phyloP scores from a whole-genome alignment of 2,797 vertebrate genomes.

The Poecilia velifera region DNA sequence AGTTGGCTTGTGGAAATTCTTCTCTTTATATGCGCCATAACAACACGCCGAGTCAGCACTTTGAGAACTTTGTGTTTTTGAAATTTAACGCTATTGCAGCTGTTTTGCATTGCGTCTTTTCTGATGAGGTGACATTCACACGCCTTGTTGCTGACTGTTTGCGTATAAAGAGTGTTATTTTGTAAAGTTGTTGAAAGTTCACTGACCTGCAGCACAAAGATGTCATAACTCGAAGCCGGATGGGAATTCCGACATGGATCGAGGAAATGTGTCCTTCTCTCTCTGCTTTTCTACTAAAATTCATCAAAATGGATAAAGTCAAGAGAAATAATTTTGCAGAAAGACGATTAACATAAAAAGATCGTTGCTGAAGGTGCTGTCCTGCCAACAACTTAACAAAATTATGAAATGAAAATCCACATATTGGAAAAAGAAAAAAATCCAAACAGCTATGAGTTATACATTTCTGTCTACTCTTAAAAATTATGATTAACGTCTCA shows the following conservation, averaged over 20 bases:
- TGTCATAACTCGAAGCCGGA: background rate
- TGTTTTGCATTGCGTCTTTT: background rate
- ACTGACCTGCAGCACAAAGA: background rate
- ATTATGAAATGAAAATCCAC: background rate
- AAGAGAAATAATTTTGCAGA: conserved; percentile 14
- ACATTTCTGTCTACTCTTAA: background rate
- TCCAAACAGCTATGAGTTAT: background rate
- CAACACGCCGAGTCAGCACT: background rate
- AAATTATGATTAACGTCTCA: background rate
- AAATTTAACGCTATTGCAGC: background rate
- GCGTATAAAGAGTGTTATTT: background rate
- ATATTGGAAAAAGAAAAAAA: too few species aligned
- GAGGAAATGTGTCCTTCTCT: conserved; percentile 8
- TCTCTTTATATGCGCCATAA: background rate
- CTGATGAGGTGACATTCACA: background rate
- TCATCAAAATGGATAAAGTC: conserved; percentile 19
- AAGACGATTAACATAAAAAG: conserved; percentile 19
- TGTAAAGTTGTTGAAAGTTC: background rate
- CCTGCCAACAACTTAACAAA: background rate
- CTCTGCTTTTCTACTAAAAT: conserved; percentile 10
- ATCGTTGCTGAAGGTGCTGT: background rate
- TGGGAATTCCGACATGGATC: background rate
- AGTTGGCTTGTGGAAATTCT: background rate
- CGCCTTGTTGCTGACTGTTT: background rate
- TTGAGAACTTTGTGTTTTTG: background rate